Conservation (phyloP, 35 echinoderm and acorn worm genomes). For the Lytechinus pictus region DNA sequence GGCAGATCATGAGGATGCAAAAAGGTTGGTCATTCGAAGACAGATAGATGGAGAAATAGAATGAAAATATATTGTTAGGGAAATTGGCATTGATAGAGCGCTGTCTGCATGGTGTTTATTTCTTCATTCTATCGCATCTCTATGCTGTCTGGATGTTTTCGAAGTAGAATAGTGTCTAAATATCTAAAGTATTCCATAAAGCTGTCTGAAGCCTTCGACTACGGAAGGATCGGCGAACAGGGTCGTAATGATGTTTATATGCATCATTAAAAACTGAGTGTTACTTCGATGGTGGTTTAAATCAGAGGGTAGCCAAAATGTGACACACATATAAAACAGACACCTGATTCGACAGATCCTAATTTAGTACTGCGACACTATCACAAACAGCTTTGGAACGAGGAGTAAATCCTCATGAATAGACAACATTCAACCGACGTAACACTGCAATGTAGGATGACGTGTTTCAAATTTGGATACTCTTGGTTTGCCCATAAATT, state of each 20-base stretch:
- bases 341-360: no score
- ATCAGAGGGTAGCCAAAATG: no score
- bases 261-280: not conserved
- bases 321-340: no score
- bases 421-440: no score
- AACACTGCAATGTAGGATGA: no score
- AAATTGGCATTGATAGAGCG: not conserved
- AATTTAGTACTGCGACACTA: no score
- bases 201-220: not conserved
- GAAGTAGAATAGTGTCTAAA: not conserved
- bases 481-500: no score
- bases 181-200: not conserved
- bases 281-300: no score
- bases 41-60: not conserved
- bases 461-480: no score
- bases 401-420: no score
- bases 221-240: not conserved
- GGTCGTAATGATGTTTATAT: not conserved
- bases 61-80: not conserved
- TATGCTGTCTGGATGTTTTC: not conserved
- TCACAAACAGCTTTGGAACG: no score
- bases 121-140: not conserved
- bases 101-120: not conserved
- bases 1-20: not conserved
- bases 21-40: not conserved